Evolutionary conservation across 1,140 invertebrate species (phyloP), one percentile per base, ranked within the genome.

Genomic region (Polyergus mexicanus): DNA sequence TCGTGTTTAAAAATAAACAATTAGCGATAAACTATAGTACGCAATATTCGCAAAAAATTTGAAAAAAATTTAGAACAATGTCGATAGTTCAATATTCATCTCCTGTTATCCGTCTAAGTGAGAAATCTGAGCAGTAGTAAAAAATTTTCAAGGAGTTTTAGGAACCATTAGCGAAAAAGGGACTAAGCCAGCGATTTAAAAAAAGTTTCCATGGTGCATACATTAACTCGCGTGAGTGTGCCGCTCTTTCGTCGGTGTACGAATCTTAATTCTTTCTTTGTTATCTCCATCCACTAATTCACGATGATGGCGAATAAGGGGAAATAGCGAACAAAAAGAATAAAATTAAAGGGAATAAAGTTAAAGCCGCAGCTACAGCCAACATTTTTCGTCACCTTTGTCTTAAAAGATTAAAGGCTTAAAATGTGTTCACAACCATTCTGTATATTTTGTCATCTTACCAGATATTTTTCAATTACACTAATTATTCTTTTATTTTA

Each of bases 191-290:
- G 86, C 88, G 90, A 92, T 92, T 93, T 90, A 90, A 94, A 91
- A 89, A 89, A 89, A 86, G 69, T 88, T 88, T 84, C 63, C 84
- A 41, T 25, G 85, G 75, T 87, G 92, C 91, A 94, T 94, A 93
- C 84, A 94, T 94, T 94, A 94, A 88, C 88, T 56, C 47, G 44
- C 68, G 71, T 69, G 41, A 75, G 62, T 72, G 84, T 75, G 76
- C 63, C 63, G 58, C 66, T 75, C 78, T 66, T 54, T 38, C 68
- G 85, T 83, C 47, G 77, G 85, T 89, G 84, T 86, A 77, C 69
- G 88, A 92, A 92, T 93, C 93, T 94, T 94, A 94, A 94, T 94
- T 94, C 92, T 93, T 91, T 91, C 93, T 92, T 92, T 94, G 92
- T 94, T 94, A 94, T 94, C 93, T 94, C 91, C 89, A 91, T 90